phyloP scores from a whole-genome alignment of 1,140 invertebrate genomes.

The Metopolophium dirhodum region DNA sequence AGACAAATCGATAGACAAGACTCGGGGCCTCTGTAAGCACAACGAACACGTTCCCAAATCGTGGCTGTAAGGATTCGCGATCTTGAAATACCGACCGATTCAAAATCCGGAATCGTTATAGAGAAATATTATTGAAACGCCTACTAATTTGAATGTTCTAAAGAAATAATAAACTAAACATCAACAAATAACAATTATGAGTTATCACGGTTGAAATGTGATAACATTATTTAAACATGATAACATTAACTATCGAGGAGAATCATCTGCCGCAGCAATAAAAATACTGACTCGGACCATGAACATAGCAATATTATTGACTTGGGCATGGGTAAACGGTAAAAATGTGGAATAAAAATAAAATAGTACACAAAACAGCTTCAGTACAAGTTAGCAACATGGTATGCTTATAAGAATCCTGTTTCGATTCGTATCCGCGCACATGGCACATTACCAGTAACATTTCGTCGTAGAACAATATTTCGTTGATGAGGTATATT shows the following conservation, averaged over 20 bases:
- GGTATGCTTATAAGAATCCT: too few relatives aligned
- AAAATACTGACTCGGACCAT: background rate
- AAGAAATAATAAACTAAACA: conserved; percentile 30
- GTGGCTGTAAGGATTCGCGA: background rate
- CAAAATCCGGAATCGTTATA: conserved; percentile 2
- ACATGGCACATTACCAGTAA: too few relatives aligned
- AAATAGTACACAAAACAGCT: background rate
- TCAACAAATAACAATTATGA: conserved; percentile 26
- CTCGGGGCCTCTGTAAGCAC: background rate
- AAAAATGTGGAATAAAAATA: background rate
- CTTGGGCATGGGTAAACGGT: background rate
- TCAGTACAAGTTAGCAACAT: too few relatives aligned
- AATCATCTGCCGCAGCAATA: background rate
- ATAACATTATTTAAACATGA: background rate
- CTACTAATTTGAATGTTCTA: conserved; percentile 36
- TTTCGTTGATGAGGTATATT: too few relatives aligned
- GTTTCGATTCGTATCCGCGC: too few relatives aligned
- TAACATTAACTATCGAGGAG: background rate
- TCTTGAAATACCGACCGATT: background rate
- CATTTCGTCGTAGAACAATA: too few relatives aligned
- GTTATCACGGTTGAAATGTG: background rate
- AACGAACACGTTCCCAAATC: background rate
- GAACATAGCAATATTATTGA: too few relatives aligned
- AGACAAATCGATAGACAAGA: background rate
- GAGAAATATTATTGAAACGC: background rate